A percentile compares a stretch with the other conserved stretches of the same genome.
phyloP scores from a whole-genome alignment of 1,140 invertebrate genomes.

The Saccostrea echinata region DNA sequence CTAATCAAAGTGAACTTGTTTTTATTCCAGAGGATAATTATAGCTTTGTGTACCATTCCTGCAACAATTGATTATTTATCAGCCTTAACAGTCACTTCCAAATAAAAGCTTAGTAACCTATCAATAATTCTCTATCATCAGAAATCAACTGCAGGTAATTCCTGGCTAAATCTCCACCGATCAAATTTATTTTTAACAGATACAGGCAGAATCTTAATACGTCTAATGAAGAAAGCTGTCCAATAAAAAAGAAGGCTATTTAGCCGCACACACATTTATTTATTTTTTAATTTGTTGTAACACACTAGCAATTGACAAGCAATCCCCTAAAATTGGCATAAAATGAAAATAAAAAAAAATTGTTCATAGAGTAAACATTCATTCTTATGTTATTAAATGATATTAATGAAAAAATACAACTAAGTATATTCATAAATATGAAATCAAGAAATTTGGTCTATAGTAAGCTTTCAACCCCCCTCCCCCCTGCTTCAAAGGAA shows the following conservation, averaged over 20 bases:
- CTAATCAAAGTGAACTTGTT: slow-evolving; percentile 36
- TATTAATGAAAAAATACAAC: no score
- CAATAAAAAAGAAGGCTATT: neutral
- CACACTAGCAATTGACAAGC: neutral
- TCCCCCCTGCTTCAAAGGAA: neutral
- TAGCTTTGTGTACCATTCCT: slow-evolving; percentile 28
- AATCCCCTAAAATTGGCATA: neutral
- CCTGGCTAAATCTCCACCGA: neutral
- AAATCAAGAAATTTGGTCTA: neutral
- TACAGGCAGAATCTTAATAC: neutral
- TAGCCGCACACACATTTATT: neutral
- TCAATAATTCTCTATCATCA: slow-evolving; percentile 22
- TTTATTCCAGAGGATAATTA: slow-evolving; percentile 20
- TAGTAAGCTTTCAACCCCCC: neutral
- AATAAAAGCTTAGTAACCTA: slow-evolving; percentile 5
- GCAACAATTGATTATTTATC: slow-evolving; percentile 36
- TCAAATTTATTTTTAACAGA: neutral
- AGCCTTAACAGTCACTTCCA: neutral
- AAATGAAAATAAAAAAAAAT: neutral
- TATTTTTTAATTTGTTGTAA: neutral
- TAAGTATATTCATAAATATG: no score
- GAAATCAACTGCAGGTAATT: slow-evolving; percentile 14
- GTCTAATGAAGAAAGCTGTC: neutral
- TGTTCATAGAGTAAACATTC: no score
- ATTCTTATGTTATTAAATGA: no score